Percentiles rank a stretch among this genome's conserved stretches.
These are phyloP conservation scores for Halictus quadricinctus DNA, from an alignment of 2,888 invertebrate genomes.

Conservation along the genomic window DNA sequence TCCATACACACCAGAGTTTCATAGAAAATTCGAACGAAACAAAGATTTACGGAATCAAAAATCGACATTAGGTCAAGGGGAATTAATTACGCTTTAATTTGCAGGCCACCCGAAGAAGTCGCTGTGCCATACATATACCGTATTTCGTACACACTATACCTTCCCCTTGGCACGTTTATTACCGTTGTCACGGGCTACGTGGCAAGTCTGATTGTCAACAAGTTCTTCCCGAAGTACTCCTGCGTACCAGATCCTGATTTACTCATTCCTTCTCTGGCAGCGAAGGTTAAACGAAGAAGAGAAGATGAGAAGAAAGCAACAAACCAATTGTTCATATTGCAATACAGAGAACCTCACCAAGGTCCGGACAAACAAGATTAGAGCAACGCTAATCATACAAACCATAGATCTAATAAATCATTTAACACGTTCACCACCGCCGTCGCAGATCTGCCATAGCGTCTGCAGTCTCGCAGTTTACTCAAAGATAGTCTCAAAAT, in stretches of 20 bases:
- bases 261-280: conserved; percentile 85
- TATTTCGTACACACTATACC: conserved; percentile 90
- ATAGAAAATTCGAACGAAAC: too few relatives aligned
- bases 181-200: conserved; percentile 84
- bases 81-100: conserved; percentile 22
- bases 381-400: too few relatives aligned
- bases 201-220: conserved; percentile 82
- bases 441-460: too few relatives aligned
- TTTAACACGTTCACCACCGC: background rate
- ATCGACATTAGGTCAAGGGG: too few relatives aligned
- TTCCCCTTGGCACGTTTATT: conserved; percentile 83
- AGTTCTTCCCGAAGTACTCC: conserved; percentile 75
- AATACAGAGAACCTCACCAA: conserved; percentile 40
- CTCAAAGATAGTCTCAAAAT: background rate
- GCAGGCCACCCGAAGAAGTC: conserved; percentile 27
- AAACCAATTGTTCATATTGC: conserved; percentile 73
- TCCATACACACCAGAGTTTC: too few relatives aligned
- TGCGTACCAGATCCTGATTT: conserved; percentile 84
- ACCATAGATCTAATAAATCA: background rate
- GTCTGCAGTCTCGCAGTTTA: background rate
- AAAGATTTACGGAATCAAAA: too few relatives aligned
- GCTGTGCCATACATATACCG: conserved; percentile 86
- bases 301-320: conserved; percentile 64
- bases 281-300: conserved; percentile 79
- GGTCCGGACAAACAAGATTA: background rate